Percentiles rank a stretch among this genome's conserved stretches.
Evolutionary conservation across 35 echinoderm and acorn worm genomes (phyloP).

Genomic region (Eucidaris tribuloides): DNA sequence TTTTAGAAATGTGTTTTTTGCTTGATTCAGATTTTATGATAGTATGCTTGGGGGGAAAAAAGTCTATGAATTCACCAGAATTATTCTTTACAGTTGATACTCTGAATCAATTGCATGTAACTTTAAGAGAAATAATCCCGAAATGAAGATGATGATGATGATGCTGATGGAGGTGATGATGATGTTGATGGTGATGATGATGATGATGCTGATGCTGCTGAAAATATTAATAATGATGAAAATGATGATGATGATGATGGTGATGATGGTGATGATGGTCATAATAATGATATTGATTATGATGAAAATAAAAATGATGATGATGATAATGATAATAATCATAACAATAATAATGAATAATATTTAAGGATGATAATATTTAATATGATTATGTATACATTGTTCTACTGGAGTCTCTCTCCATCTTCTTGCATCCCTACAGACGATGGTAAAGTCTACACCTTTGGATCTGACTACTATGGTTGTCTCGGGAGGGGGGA

Average conservation of each 20-base stretch:
- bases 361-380: too few species aligned
- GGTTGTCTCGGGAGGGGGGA: conserved; percentile 88
- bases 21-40: too few species aligned
- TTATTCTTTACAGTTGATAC: too few species aligned
- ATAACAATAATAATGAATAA: neutral
- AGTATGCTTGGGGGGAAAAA: too few species aligned
- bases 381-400: too few species aligned
- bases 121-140: too few species aligned
- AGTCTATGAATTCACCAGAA: too few species aligned
- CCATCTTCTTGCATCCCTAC: neutral
- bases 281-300: neutral
- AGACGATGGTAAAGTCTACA: conserved; percentile 87
- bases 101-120: too few species aligned
- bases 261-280: neutral
- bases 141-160: neutral
- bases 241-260: neutral
- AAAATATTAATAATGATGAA: neutral
- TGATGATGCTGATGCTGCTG: neutral
- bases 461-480: conserved; percentile 98
- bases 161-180: neutral
- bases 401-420: too few species aligned
- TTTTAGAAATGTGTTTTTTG: too few species aligned
- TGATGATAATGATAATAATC: neutral
- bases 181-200: neutral
- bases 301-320: neutral